phyloP scores from a whole-genome alignment of 2,888 invertebrate genomes.

The Nemurella pictetii region DNA sequence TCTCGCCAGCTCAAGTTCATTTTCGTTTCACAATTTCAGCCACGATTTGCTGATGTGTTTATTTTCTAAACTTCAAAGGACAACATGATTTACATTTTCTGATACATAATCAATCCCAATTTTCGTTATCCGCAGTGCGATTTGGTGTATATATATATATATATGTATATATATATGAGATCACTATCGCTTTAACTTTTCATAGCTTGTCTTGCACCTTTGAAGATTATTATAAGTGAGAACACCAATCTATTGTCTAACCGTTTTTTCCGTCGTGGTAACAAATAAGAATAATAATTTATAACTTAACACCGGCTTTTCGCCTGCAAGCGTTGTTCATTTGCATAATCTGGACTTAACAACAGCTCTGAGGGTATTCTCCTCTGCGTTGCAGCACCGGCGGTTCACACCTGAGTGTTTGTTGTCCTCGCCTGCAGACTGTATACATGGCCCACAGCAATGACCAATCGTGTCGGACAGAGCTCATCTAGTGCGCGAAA shows the following conservation, averaged over 20 bases:
- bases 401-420: background rate
- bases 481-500: background rate
- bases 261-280: background rate
- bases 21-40: background rate
- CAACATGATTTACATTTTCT: conserved; percentile 7
- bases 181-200: background rate
- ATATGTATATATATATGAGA: too few species aligned
- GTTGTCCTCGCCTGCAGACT: background rate
- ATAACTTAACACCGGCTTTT: background rate
- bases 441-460: background rate
- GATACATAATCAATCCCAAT: background rate
- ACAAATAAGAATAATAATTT: background rate
- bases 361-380: background rate
- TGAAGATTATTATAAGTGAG: background rate
- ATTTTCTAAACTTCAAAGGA: background rate
- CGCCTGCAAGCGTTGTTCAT: background rate
- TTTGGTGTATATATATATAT: too few species aligned
- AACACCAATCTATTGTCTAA: background rate
- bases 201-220: background rate
- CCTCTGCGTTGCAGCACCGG: background rate
- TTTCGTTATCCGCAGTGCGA: background rate
- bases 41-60: background rate
- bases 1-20: background rate
- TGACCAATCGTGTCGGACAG: background rate
- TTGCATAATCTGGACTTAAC: background rate